Base-by-base conservation (phyloP, 92 coral and sea anemone genomes). In the Zoanthus solanderi region DNA sequence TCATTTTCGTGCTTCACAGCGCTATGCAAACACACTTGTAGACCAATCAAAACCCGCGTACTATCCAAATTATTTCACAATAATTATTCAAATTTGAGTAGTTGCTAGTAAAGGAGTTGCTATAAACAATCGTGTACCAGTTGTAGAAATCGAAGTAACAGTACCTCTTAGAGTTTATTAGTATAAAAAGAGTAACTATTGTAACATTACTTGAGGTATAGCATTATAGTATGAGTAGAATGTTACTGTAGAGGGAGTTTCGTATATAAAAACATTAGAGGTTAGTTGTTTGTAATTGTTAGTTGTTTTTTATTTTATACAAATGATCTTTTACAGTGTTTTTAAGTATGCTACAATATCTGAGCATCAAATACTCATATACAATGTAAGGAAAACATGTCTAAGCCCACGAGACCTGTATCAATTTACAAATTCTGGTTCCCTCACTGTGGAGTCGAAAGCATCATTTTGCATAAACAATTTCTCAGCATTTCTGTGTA, bases 401-500 rank as follows among this genome's bases (percentile, higher is more conserved):
- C 9, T 63, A 80, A 32, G 57, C 15, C 66, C 58, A 12, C 15
- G 18, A 72, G 18, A 72, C 57, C 16, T 32, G 69, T 11, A 29
- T 81, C 63, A 81, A 71, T 81, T 81, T 32, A 81, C 75, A 47
- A 81, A 23, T 15, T 67, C 85, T 42, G 58, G 60, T 30, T 81
- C 85, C 32, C 71, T 66, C 13, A 54, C 0, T 23, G 85, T n/a
- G 10, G 57, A 18, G 11, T 81, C 75, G 7, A 63, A 67, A 45
- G 74, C 72, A 61, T 90, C 94, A 17, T 14, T 66, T 17, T 94
- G 96, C 60, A 94, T 92, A 74, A 97, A 97, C 54, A 97, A 75
- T 65, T 85, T 67, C 32, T 92, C 97, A 37, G 98, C 99, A 69
- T 94, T 97, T 56, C 87, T 90, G 78, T 97, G 93, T 72, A 95